Conservation (phyloP, 2,113 vertebrate species). For the Mesitornis unicolor region DNA sequence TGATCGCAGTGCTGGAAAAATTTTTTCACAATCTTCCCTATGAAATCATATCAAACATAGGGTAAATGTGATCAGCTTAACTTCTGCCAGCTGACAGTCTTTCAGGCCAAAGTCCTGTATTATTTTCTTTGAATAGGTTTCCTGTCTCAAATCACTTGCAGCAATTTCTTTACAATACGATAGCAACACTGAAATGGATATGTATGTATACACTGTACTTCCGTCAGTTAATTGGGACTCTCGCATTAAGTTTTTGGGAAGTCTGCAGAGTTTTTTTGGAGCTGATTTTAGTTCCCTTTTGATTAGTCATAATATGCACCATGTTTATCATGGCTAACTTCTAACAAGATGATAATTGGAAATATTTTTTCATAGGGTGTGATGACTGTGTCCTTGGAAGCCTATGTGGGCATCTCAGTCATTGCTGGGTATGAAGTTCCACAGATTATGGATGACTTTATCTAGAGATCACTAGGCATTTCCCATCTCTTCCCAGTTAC, state of each 20-base stretch:
- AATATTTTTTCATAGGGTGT: not conserved
- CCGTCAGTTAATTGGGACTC: not conserved
- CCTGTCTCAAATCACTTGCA: not conserved
- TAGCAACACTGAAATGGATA: not conserved
- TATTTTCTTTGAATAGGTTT: constrained; percentile 11
- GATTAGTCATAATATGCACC: not conserved
- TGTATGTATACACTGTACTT: not conserved
- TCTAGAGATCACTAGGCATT: not conserved
- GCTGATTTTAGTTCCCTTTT: not conserved
- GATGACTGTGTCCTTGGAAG: not conserved
- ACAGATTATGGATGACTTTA: not conserved
- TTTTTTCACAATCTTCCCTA: not conserved
- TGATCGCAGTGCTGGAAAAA: not conserved
- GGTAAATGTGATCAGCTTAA: not conserved
- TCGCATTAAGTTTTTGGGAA: not conserved
- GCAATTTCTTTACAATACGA: not conserved
- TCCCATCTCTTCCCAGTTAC: not conserved
- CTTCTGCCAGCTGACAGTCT: not conserved
- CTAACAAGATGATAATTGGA: not conserved
- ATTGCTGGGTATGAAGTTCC: not conserved
- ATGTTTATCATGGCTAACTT: not conserved
- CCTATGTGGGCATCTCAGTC: not conserved
- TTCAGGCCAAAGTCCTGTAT: not conserved
- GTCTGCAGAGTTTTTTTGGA: not conserved
- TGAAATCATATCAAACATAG: not conserved